Base-by-base conservation (phyloP, 2,797 vertebrate species). In the Glyptemys insculpta region DNA sequence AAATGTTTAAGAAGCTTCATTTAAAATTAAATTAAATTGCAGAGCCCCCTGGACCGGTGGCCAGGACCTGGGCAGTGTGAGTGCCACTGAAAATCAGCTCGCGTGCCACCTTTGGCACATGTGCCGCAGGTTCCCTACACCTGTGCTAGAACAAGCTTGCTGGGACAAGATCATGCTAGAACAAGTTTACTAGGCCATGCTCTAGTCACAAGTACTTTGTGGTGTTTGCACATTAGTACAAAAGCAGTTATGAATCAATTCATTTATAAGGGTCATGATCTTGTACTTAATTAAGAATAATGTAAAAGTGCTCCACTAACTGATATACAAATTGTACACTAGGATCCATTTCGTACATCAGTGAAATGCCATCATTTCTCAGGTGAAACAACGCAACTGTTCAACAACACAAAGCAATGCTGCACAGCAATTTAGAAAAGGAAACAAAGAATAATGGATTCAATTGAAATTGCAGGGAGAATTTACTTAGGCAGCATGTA, bases 311-410 rank as follows among this genome's bases (percentile, higher is more conserved):
- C 93, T 54, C 21, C 8, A 54, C 53, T 54, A 10, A 57, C 56
- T 29, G 25, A 29, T 57, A 5, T 57, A 62, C 59, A 16, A 96
- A 82, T 82, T 89, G 92, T 89, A 86, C 95, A 72, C 81, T 96
- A 95, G 74, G 95, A 83, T 88, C 89, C 85, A 25, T 95, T 96
- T 95, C 91, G 79, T 89, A 81, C 23, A 83, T 93, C 81, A 85
- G 18, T 91, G 92, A 97, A 97, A 97, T 91, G 93, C 91, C 96
- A 95, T 96, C 93, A 92, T 96, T 90, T 91, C 93, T 95, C 97
- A 97, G 96, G 96, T 97, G 97, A 97, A 97, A 96, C 95, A 97
- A 97, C 96, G 92, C 91, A 88, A 94, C 94, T 96, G 94, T 86
- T 95, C 81, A 94, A 83, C 93, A 95, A 88, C 94, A 95, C 93